Base-by-base conservation (phyloP, 2,888 invertebrate genomes). In the Tetranychus truncatus region DNA sequence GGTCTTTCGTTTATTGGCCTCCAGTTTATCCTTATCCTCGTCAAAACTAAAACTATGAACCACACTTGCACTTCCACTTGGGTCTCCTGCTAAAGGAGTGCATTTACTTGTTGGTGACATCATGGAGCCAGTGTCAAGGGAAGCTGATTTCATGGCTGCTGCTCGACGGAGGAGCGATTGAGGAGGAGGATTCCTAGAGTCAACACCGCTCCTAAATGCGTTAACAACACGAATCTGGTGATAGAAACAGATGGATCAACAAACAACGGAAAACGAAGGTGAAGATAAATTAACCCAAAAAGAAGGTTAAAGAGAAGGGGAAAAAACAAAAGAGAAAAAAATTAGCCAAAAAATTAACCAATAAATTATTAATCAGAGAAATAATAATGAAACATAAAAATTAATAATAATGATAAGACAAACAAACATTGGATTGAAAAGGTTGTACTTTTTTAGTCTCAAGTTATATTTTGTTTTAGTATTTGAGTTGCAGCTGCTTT, bases 171-270 rank as follows among this genome's bases (percentile, higher is more conserved):
- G 67, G 21, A 74, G 75, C 34, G 74, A 71, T 11, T 20, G 69
- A 15, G 92, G 91, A 84, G 91, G 90, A 87, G 90, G 91, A 84
- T 90, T 90, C 86, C 91, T 91, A 84, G 92, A 89, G 87, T 95
- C 95, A 69, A 69, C 69, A 86, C 96, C 96, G 89, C 95, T 95
- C 86, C 97, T 95, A 89, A 97, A 99, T 87, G 97, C 97, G 88
- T 97, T 97, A 87, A 99, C 96, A 88, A 97, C 97, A 88, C 97
- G 95, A 86, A 97, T 97, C 97, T 97, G 91, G 85, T 76, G 55
- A 72, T 65, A 65, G 34, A 55, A 71, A 75, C 72, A 21, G 69
- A 69, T 20, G 55, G 15, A 55, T 15, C 6, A 15, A 77, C 45
- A 34, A 55, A 73, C 8, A 73, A 66, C 34, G 18, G 75, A 74